A percentile compares a stretch with the other conserved stretches of the same genome.
Conservation (phyloP, 2,797 vertebrate species). For the Coracias cyanogaster region DNA sequence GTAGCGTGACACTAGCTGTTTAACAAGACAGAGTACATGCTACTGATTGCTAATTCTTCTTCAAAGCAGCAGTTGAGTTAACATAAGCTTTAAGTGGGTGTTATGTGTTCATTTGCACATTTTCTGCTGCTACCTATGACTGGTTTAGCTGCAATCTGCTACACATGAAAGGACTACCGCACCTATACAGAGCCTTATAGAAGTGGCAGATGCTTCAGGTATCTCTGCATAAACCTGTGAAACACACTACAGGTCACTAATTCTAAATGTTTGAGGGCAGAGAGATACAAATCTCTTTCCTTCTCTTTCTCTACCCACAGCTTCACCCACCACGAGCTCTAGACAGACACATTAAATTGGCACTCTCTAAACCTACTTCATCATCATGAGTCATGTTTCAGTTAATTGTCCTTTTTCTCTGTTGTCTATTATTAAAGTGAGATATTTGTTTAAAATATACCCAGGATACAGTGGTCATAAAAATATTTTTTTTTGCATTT, state of each 20-base stretch:
- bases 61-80: conserved; percentile 20
- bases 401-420: not conserved
- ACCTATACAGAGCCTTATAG: not conserved
- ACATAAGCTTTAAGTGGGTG: not conserved
- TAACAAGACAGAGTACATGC: not conserved
- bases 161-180: not conserved
- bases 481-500: not conserved
- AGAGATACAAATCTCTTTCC: not conserved
- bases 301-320: not conserved
- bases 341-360: not conserved
- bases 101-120: conserved; percentile 55
- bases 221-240: not conserved
- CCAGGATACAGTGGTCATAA: not conserved
- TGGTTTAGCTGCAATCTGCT: conserved; percentile 21
- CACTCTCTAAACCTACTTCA: not conserved
- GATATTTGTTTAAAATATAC: conserved; percentile 4
- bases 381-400: conserved; percentile 1
- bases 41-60: conserved; percentile 11
- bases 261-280: not conserved
- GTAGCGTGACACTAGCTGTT: not conserved
- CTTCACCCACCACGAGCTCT: not conserved
- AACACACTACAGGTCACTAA: not conserved
- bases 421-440: not conserved
- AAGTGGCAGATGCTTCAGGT: not conserved
- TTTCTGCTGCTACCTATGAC: conserved; percentile 26